phyloP scores from a whole-genome alignment of 2,888 invertebrate genomes.

The Baccha elongata region DNA sequence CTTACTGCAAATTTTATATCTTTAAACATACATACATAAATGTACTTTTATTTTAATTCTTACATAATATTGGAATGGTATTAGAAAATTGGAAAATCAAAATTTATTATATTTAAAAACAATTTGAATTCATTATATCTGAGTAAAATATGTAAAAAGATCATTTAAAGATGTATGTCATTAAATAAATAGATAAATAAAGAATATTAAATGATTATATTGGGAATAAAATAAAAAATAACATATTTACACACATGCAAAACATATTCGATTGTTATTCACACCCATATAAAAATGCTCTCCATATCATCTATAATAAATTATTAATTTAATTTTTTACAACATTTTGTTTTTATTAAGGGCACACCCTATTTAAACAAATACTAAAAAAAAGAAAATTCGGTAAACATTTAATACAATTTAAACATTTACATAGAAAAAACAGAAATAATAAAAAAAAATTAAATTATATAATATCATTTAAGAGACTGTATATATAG shows the following conservation, averaged over 20 bases:
- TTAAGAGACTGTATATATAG: constrained; percentile 72
- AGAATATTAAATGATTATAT: constrained; percentile 35
- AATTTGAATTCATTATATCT: constrained; percentile 39
- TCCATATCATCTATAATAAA: constrained; percentile 62
- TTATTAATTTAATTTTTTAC: constrained; percentile 15
- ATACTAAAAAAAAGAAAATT: constrained; percentile 21
- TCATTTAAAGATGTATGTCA: constrained; percentile 16
- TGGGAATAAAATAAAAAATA: constrained; percentile 35
- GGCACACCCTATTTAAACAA: constrained; percentile 11
- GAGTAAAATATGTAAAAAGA: constrained; percentile 26
- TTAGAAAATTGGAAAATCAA: constrained; percentile 48
- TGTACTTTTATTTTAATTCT: constrained; percentile 19
- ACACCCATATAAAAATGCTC: constrained; percentile 52
- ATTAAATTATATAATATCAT: constrained; percentile 58
- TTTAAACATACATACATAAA: constrained; percentile 23
- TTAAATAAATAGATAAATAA: constrained; percentile 25
- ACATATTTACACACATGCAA: constrained; percentile 18
- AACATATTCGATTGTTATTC: constrained; percentile 57
- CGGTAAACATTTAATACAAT: constrained; percentile 34
- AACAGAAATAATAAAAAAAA: constrained; percentile 17
- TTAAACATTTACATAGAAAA: constrained; percentile 44
- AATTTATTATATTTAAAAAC: constrained; percentile 7
- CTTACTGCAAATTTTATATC: constrained; percentile 54
- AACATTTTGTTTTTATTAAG: constrained; percentile 1
- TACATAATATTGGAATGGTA: constrained; percentile 46